Evolutionary conservation across 2,888 invertebrate genomes (phyloP).

Genomic region (Koerneria pararmatus): DNA sequence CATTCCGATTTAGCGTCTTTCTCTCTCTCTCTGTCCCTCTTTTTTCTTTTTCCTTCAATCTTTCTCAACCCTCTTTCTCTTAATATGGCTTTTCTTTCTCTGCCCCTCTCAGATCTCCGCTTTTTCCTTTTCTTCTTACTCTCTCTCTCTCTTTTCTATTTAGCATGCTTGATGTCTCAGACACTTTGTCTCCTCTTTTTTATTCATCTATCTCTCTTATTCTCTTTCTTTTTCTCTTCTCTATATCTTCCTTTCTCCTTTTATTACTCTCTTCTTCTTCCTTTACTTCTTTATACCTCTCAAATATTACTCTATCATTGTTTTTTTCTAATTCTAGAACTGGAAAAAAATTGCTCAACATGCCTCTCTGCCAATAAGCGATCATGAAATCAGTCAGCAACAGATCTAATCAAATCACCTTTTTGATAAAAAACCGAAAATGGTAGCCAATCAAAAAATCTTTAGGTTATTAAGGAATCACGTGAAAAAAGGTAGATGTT

Average conservation of each 20-base stretch:
- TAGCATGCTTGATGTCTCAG: not conserved
- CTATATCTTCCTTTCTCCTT: not conserved
- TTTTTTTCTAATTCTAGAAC: too few species aligned
- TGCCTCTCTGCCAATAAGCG: too few species aligned
- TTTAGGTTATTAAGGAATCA: not conserved
- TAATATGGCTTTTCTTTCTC: too few species aligned
- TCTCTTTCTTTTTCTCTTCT: not conserved
- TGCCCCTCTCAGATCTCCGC: too few species aligned
- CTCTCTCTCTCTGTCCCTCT: not conserved
- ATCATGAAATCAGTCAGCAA: too few species aligned
- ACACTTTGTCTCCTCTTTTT: not conserved
- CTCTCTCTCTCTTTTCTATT: not conserved
- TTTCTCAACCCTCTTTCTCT: too few species aligned
- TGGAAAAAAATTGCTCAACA: too few species aligned
- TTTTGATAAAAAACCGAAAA: too few species aligned
- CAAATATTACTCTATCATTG: too few species aligned
- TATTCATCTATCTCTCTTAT: not conserved
- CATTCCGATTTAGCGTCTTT: not conserved
- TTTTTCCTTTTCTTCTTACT: conserved; percentile 10
- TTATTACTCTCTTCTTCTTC: too few species aligned
- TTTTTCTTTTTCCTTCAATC: not conserved
- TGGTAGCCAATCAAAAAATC: not conserved
- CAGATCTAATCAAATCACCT: too few species aligned
- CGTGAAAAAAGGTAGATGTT: not conserved
- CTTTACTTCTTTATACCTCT: too few species aligned